Percentiles rank a stretch among this genome's conserved stretches.
These are phyloP conservation scores for Rhopalosiphum nymphaeae DNA, from an alignment of 2,888 invertebrate genomes.

Conservation along the genomic window DNA sequence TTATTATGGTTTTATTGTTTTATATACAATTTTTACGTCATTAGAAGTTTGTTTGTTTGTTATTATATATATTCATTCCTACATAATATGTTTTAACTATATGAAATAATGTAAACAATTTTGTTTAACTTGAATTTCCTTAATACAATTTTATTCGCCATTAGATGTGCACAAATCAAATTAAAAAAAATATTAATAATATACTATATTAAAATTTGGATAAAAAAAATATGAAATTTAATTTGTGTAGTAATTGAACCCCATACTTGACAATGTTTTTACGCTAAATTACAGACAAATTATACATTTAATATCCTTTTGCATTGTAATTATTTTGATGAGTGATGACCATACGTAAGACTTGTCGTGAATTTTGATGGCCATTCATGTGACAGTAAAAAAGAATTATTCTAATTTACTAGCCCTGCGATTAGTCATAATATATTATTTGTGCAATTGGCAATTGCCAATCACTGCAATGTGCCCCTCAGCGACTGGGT, in stretches of 20 bases:
- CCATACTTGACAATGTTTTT: background rate
- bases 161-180: conserved; percentile 34
- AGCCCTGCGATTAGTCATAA: no score
- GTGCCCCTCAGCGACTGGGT: no score
- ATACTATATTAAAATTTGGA: background rate
- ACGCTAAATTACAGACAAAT: background rate
- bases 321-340: no score
- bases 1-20: conserved; percentile 61
- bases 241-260: background rate
- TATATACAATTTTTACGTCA: conserved; percentile 51
- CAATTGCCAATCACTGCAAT: no score
- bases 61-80: conserved; percentile 53
- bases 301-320: no score
- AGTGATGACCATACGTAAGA: no score
- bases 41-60: conserved; percentile 52
- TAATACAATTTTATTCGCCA: background rate
- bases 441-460: no score
- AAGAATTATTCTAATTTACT: no score
- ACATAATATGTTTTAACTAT: background rate
- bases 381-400: no score
- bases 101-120: background rate
- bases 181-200: background rate
- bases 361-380: no score
- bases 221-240: background rate
- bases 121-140: conserved; percentile 13